Base-by-base conservation (phyloP, 30 jellyfish, hydroid and myxozoan genomes). In the Hydra vulgaris region DNA sequence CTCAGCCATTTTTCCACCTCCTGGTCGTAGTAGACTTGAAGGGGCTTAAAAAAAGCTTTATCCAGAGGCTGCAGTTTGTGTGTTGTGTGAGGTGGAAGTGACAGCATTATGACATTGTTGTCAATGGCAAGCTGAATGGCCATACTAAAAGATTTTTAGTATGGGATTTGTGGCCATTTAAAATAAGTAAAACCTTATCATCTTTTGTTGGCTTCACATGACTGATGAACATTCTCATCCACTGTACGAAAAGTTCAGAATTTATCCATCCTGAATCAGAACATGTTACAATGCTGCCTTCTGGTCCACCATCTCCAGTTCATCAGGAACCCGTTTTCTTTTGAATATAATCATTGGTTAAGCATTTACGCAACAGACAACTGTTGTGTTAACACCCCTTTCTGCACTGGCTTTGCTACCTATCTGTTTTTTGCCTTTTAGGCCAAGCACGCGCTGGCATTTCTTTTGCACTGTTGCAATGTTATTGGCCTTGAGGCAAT, bases 31-130 rank as follows among this genome's bases (percentile, higher is more conserved):
- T 40, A 40, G 61, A 40, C 61, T 68, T 68, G 25, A 20, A 68
- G 75, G 25, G 75, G 75, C 75, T 74, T 83, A 80, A 85, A 79
- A 79, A 85, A 85, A 61, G 78, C 73, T 24, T 74, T 77, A 54
- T 78, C 89, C 40, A 78, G 79, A 21, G 94, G 94, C 84, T 78
- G 94, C 23, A 85, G 89, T 25, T 85, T 85, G 84, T 85, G 94
- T 20, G 94, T 77, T 21, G 94, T 72, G 69, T 78, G 94, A 4
- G 94, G 94, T 18, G 89, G 90, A 25, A 85, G 25, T 66, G 94
- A 85, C 40, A 85, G 61, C 23, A 85, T 27, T n/a, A 71, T 69
- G 54, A 78, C 53, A 17, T 78, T 83, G 25, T 85, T 85, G 18
- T 71, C 79, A 17, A 84, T 66, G 24, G 89, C 94, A 71, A 1